Conservation (phyloP, 1,140 invertebrate genomes). For the Hormaphis cornu region DNA sequence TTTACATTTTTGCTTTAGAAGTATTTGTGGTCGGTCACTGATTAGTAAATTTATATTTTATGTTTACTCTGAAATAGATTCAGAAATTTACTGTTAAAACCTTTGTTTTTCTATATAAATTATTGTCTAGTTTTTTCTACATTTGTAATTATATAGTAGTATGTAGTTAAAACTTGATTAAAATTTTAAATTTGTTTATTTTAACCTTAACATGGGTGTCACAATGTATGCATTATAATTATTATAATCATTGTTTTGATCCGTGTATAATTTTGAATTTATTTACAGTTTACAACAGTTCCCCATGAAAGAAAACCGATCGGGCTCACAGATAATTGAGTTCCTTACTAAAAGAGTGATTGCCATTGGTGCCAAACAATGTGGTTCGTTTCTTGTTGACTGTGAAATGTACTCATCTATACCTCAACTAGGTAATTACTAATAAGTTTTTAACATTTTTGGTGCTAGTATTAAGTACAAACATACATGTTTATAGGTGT, state of each 20-base stretch:
- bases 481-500: slow-evolving; percentile 27
- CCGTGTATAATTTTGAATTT: background rate
- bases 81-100: too few relatives aligned
- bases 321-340: slow-evolving; percentile 75
- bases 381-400: slow-evolving; percentile 84
- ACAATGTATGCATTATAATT: slow-evolving; percentile 4
- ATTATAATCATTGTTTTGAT: background rate
- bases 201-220: slow-evolving; percentile 14
- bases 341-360: slow-evolving; percentile 72
- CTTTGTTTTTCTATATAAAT: too few relatives aligned
- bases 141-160: too few relatives aligned
- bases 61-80: too few relatives aligned
- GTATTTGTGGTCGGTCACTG: too few relatives aligned
- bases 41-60: too few relatives aligned
- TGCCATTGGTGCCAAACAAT: slow-evolving; percentile 72
- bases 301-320: slow-evolving; percentile 74
- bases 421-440: slow-evolving; percentile 41
- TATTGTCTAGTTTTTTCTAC: too few relatives aligned
- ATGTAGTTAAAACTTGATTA: too few relatives aligned
- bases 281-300: slow-evolving; percentile 59
- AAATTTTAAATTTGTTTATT: too few relatives aligned
- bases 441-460: background rate
- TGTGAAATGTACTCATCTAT: slow-evolving; percentile 86
- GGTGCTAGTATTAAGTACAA: background rate
- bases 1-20: too few relatives aligned